Conservation (phyloP, 2,113 vertebrate species). For the Prunella himalayana region DNA sequence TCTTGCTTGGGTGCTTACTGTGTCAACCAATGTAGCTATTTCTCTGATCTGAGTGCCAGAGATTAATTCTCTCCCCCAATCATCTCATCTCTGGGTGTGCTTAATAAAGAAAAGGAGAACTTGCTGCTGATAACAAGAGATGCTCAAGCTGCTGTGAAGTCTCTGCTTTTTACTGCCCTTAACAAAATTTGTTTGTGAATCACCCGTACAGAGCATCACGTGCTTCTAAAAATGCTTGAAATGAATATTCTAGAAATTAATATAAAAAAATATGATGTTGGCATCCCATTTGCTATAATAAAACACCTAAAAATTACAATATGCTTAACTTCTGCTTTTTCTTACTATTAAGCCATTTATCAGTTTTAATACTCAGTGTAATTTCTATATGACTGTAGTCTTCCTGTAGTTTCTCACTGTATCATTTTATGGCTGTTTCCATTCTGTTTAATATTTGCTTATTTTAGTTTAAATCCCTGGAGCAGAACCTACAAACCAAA, state of each 20-base stretch:
- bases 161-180: background rate
- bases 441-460: slow-evolving; percentile 73
- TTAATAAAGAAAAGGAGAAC: background rate
- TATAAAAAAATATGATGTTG: background rate
- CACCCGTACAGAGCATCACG: background rate
- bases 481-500: slow-evolving; percentile 73
- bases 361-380: background rate
- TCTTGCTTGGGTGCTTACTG: background rate
- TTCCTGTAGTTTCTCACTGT: slow-evolving; percentile 38
- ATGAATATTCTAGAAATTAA: background rate
- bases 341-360: background rate
- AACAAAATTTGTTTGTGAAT: background rate
- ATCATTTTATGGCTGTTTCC: slow-evolving; percentile 43
- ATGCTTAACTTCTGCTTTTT: background rate
- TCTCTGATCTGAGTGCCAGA: background rate
- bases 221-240: background rate
- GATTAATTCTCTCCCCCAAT: background rate
- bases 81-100: background rate
- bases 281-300: background rate
- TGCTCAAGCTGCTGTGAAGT: background rate
- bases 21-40: background rate
- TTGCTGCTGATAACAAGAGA: background rate
- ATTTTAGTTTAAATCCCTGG: slow-evolving; percentile 73
- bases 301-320: background rate
- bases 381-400: slow-evolving; percentile 20